A percentile compares a stretch with the other conserved stretches of the same genome.
Conservation (phyloP, 2,113 vertebrate genomes). For the Argyrosomus japonicus region DNA sequence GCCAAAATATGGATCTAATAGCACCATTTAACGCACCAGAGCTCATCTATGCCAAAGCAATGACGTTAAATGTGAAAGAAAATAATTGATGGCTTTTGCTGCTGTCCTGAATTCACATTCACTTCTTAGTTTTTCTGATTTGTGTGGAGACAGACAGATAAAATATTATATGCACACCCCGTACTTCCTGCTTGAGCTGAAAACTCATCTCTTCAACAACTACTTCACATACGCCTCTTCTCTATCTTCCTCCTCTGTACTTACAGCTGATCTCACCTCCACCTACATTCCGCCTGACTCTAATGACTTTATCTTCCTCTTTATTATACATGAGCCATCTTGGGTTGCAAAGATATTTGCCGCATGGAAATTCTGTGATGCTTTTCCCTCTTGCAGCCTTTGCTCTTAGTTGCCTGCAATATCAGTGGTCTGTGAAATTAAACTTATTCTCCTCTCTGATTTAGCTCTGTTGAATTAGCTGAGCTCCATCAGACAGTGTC, state of each 20-base stretch:
- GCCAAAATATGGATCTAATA: not conserved
- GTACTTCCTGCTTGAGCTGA: not conserved
- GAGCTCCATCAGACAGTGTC: conserved; percentile 5
- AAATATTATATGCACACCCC: not conserved
- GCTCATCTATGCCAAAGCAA: not conserved
- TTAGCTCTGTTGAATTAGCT: not conserved
- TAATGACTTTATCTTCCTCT: conserved; percentile 6
- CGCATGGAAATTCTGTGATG: not conserved
- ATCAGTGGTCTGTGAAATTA: not conserved
- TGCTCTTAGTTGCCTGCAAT: not conserved
- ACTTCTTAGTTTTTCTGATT: not conserved
- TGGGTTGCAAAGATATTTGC: not conserved
- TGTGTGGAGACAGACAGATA: not conserved
- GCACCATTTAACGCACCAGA: too few relatives aligned
- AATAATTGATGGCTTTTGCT: not conserved
- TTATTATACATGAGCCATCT: not conserved
- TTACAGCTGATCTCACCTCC: conserved; percentile 1
- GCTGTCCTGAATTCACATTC: not conserved
- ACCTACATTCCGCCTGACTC: conserved; percentile 8
- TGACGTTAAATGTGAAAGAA: not conserved
- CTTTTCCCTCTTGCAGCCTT: not conserved
- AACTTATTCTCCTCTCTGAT: not conserved
- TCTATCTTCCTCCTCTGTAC: not conserved
- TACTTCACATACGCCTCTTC: not conserved
- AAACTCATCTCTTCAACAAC: not conserved